Conservation (phyloP, 1,140 invertebrate species). For the Chelonus insularis region DNA sequence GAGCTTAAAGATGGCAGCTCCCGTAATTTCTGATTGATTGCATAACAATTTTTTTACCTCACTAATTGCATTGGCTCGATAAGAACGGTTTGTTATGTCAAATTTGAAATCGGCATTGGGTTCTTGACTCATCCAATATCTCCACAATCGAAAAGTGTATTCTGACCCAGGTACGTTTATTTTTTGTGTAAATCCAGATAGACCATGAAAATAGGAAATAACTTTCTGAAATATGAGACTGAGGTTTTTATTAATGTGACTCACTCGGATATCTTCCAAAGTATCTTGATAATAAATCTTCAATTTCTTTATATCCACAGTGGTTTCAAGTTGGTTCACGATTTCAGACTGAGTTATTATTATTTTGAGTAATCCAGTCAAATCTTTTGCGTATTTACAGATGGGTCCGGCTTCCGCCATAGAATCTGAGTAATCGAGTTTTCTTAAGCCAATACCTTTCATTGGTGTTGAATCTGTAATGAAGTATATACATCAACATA, state of each 20-base stretch:
- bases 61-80: slow-evolving; percentile 42
- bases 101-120: slow-evolving; percentile 63
- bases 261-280: slow-evolving; percentile 68
- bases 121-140: slow-evolving; percentile 75
- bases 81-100: slow-evolving; percentile 66
- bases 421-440: slow-evolving; percentile 61
- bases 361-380: slow-evolving; percentile 71
- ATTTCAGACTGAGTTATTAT: slow-evolving; percentile 61
- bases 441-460: slow-evolving; percentile 65
- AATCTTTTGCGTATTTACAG: slow-evolving; percentile 74
- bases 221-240: slow-evolving; percentile 66
- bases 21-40: slow-evolving; percentile 63
- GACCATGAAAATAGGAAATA: slow-evolving; percentile 57
- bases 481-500: slow-evolving; percentile 6
- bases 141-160: slow-evolving; percentile 70
- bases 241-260: slow-evolving; percentile 71
- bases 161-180: slow-evolving; percentile 64
- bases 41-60: slow-evolving; percentile 50
- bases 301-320: slow-evolving; percentile 70
- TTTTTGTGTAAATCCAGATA: slow-evolving; percentile 56
- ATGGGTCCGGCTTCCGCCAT: slow-evolving; percentile 80
- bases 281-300: slow-evolving; percentile 79
- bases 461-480: slow-evolving; percentile 53
- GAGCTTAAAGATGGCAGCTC: slow-evolving; percentile 70
- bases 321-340: slow-evolving; percentile 49